Conservation (phyloP, 2,888 invertebrate species). For the Cheilosia urbana region DNA sequence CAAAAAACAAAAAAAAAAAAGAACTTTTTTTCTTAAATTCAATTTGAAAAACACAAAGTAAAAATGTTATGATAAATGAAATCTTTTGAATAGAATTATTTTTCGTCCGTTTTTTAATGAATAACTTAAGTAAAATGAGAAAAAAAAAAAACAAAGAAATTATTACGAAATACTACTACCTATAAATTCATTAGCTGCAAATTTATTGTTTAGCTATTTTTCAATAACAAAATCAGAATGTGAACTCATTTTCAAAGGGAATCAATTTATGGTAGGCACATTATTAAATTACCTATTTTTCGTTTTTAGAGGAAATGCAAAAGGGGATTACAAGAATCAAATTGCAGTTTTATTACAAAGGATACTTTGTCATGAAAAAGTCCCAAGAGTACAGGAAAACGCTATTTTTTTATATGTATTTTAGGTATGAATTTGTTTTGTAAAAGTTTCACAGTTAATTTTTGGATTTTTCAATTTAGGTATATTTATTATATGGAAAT, state of each 20-base stretch:
- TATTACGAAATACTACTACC: slow-evolving; percentile 59
- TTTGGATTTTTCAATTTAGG: slow-evolving; percentile 32
- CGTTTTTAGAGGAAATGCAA: slow-evolving; percentile 10
- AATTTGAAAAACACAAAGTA: slow-evolving; percentile 41
- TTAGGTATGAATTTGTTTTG: slow-evolving; percentile 50
- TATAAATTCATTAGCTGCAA: slow-evolving; percentile 66
- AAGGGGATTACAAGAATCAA: not conserved
- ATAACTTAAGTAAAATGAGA: slow-evolving; percentile 53
- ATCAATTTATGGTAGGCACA: slow-evolving; percentile 65
- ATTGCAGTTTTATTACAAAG: slow-evolving; percentile 24
- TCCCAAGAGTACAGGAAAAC: slow-evolving; percentile 31
- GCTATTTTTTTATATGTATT: not conserved
- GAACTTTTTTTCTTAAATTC: slow-evolving; percentile 65
- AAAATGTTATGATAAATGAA: slow-evolving; percentile 58
- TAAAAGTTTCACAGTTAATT: slow-evolving; percentile 37
- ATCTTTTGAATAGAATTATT: slow-evolving; percentile 72
- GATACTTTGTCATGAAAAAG: slow-evolving; percentile 21
- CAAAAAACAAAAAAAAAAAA: slow-evolving; percentile 24
- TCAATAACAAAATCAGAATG: slow-evolving; percentile 43
- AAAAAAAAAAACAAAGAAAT: slow-evolving; percentile 26
- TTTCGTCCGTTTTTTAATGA: slow-evolving; percentile 72
- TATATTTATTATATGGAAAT: slow-evolving; percentile 46
- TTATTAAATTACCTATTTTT: slow-evolving; percentile 19
- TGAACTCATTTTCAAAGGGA: slow-evolving; percentile 47
- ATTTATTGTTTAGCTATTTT: slow-evolving; percentile 69